Evolutionary conservation across 2,888 invertebrate genomes (phyloP), one percentile per base, ranked within the genome.

Genomic region (Apamea anceps): DNA sequence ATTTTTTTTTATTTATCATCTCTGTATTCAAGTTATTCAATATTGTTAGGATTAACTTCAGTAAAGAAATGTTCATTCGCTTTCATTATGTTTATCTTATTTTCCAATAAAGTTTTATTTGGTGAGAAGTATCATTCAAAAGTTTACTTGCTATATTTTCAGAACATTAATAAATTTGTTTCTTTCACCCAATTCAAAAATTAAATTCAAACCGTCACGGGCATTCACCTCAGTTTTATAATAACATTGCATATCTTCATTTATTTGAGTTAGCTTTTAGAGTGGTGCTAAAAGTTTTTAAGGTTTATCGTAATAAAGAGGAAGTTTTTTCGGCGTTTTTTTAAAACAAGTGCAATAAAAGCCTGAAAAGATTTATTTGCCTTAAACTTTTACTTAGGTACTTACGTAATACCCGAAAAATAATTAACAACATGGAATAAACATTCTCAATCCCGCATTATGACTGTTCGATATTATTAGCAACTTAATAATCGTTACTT

Each of bases 241-340:
- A 75, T 62, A 74, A 88, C 80, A 83, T 83, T 66, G 57, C 79
- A 85, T 88, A 75, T 85, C 85, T 85, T 88, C 79, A 85, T 88
- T 86, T 80, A 80, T 85, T 82, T 82, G 42, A 70, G 25, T 78
- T 76, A 63, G 66, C 12, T 81, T 79, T 80, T 67, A 80, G 71
- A 79, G 78, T 67, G 79, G 79, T 88, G 80, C 63, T 87, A 84
- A 88, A 89, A 81, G 15, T 60, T 84, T 89, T 86, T 83, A 87
- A 57, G 75, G 75, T 57, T 54, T 73, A 60, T 12, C 37, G 62
- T 48, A 83, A 81, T 84, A 80, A 82, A 81, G n/a, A 45, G 68
- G n/a, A 74, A 65, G 37, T n/a, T 63, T 75, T 78, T 78, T 83
- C 62, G 74, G 74, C 65, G 66, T 77, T 80, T 74, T 74, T 70